Evolutionary conservation across 2,888 invertebrate genomes (phyloP), one percentile per base, ranked within the genome.

Genomic region (Trimorus sp.): DNA sequence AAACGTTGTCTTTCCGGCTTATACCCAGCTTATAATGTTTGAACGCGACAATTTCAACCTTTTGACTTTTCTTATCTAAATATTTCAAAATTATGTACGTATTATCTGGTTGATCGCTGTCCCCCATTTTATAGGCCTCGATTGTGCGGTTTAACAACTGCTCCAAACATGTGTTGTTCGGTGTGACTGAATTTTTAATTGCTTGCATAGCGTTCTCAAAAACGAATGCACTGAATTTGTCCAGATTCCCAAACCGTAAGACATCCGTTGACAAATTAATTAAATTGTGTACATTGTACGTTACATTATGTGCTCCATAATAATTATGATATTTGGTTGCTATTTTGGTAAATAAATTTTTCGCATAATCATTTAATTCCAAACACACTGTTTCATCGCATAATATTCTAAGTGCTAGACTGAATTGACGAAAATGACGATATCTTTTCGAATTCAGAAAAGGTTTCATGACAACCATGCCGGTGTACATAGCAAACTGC

Each of bases 201-300:
- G 5, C 38, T 38, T 38, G 38, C 38, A 38, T 38, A 5, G 38
- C 38, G 38, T 38, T 38, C 38, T 38, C 54, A 36, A 56, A 56
- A 56, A 16, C 36, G 11, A 59, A 59, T 14, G 62, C 62, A 11
- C 16, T 16, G 42, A 48, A 62, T 1, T 1, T 9, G n/a, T 62
- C 62, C 14, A 84, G 56, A 2, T 62, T 26, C 40, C 59, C 59
- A 26, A 38, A 59, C 6, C 40, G 38, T n/a, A 59, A 42, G 9
- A 45, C 42, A 16, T n/a, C 73, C 42, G 69, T 70, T 11, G 80
- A 42, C 7, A 89, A 62, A 80, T 89, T 87, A 14, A 84, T 40
- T 0, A 89, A 56, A 16, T 69, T 70, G 70, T 89, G 88, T 15
- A 87, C 70, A 78, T 88, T 87, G 68, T 89, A 87, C 0, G 84